Evolutionary conservation across 2,113 vertebrate species (phyloP), one percentile per base, ranked within the genome.

Genomic region (Uria lomvia): DNA sequence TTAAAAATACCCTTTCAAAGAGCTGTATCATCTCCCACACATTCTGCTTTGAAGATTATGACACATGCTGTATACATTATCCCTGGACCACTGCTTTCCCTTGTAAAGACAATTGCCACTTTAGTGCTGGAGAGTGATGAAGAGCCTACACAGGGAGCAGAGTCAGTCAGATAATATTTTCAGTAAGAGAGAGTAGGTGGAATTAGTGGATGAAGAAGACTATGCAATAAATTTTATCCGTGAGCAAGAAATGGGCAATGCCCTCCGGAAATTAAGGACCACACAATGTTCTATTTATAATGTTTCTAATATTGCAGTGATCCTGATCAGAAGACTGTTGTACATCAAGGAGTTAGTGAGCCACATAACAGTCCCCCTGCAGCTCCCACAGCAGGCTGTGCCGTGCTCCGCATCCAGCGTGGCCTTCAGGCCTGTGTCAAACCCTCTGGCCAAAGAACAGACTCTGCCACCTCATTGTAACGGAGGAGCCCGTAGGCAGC

Each of bases 1-100:
- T 86, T 94, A 91, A 91, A 94, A 97, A 92, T 62, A 97, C 15
- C 66, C 86, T 86, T 95, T 87, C 53, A 91, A 81, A 78, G 84
- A 78, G 19, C 23, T 91, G 34, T 78, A 84, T 66, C 77, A 73
- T 85, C 74, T 93, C 92, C 86, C 89, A 95, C 84, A 75, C 52
- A n/a, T 86, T 70, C 90, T 82, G 58, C 80, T 97, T 89, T 47
- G 55, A 85, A 82, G 59, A 92, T 73, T 92, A 83, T 90, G 85
- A 95, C 83, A 75, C 82, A 93, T 30, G 26, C 67, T 76, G 74
- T 82, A 7, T 12, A 76, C 4, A 18, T 76, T 91, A 88, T 53
- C 74, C 72, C 71, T 50, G 32, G 71, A 73, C 87, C 70, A 38
- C 38, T 70, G 71, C 30, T 58, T 75, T 92, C 53, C 66, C 77